phyloP scores from a whole-genome alignment of 2,888 invertebrate species.

The Liopterus haemorrhoidalis region DNA sequence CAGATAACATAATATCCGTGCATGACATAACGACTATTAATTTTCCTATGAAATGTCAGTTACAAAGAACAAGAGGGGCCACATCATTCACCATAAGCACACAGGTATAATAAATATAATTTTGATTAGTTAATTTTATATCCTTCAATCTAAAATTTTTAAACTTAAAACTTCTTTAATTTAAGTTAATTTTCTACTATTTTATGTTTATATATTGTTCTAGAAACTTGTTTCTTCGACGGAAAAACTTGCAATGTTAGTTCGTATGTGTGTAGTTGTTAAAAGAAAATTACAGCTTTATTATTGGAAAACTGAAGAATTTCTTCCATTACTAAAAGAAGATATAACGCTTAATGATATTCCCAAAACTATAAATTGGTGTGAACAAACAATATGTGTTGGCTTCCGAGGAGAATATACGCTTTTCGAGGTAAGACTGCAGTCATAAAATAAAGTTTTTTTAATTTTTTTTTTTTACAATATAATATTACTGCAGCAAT shows the following conservation, averaged over 20 bases:
- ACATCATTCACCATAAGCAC: constrained; percentile 79
- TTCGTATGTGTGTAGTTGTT: constrained; percentile 85
- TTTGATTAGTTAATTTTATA: constrained; percentile 13
- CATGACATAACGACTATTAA: constrained; percentile 77
- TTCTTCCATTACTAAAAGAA: constrained; percentile 62
- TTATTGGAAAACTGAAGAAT: constrained; percentile 81
- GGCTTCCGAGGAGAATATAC: constrained; percentile 81
- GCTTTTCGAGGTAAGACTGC: constrained; percentile 60
- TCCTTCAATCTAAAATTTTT: neutral
- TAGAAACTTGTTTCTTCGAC: constrained; percentile 57
- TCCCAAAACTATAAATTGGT: constrained; percentile 76
- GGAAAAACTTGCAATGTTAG: constrained; percentile 69
- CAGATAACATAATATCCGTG: constrained; percentile 72
- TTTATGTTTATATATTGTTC: constrained; percentile 25
- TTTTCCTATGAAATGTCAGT: constrained; percentile 70
- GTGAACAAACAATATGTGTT: constrained; percentile 76
- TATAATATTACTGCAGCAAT: constrained; percentile 4
- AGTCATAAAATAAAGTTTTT: constrained; percentile 19
- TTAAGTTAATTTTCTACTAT: neutral
- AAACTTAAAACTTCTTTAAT: neutral
- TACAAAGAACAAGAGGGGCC: constrained; percentile 80
- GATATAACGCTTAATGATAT: constrained; percentile 75
- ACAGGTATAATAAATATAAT: constrained; percentile 48
- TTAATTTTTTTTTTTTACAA: constrained; percentile 7
- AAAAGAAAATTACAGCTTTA: constrained; percentile 79